A percentile compares a stretch with the other conserved stretches of the same genome.
Conservation (phyloP, 2,113 vertebrate genomes). For the Dolichallabes microphthalmus region DNA sequence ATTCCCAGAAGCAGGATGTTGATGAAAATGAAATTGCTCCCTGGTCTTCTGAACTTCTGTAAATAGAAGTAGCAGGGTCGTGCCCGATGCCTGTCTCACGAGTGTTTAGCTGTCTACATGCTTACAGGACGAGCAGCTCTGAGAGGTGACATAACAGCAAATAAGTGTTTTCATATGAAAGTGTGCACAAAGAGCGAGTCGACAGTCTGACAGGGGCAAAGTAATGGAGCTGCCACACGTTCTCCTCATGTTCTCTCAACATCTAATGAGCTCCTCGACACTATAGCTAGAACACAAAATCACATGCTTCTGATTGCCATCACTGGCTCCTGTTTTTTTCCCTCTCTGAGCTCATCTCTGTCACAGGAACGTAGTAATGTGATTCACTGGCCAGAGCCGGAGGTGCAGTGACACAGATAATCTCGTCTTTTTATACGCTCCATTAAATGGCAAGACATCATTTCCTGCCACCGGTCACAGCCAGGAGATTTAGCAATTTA, state of each 20-base stretch:
- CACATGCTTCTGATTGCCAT: slow-evolving; percentile 18
- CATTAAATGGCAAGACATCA: slow-evolving; percentile 59
- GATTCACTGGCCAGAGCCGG: slow-evolving; percentile 38
- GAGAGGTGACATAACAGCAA: slow-evolving; percentile 62
- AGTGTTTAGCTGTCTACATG: slow-evolving; percentile 53
- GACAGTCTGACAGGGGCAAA: slow-evolving; percentile 65
- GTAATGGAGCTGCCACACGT: slow-evolving; percentile 69
- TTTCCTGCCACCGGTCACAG: slow-evolving; percentile 48
- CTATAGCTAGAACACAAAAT: slow-evolving; percentile 24
- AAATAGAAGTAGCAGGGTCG: slow-evolving; percentile 29
- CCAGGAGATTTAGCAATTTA: slow-evolving; percentile 55
- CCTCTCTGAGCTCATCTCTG: slow-evolving; percentile 27
- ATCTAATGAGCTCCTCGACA: slow-evolving; percentile 36
- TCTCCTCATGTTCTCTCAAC: slow-evolving; percentile 41
- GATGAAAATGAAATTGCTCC: slow-evolving; percentile 19
- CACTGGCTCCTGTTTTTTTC: not conserved
- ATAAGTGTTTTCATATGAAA: slow-evolving; percentile 68
- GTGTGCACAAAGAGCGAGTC: slow-evolving; percentile 56
- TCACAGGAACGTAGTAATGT: slow-evolving; percentile 37
- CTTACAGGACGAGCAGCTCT: slow-evolving; percentile 56
- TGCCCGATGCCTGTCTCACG: slow-evolving; percentile 14
- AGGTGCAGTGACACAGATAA: slow-evolving; percentile 59
- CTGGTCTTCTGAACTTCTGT: slow-evolving; percentile 42
- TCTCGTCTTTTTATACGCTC: slow-evolving; percentile 58
- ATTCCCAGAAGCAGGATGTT: not conserved